phyloP scores from a whole-genome alignment of 2,888 invertebrate genomes.

The Lepidonotus clava region DNA sequence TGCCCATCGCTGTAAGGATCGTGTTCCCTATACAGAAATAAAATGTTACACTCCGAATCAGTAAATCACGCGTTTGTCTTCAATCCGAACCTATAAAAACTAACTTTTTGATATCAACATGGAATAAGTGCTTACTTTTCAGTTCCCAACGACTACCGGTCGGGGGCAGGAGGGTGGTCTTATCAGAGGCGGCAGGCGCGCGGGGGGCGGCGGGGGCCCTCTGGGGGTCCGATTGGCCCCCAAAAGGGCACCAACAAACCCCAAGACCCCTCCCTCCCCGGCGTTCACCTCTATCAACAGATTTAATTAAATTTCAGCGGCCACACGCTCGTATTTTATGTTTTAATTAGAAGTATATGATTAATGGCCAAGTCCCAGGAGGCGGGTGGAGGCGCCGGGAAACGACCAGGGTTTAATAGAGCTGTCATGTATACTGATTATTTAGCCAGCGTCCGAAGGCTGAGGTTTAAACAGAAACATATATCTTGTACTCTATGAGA shows the following conservation, averaged over 20 bases:
- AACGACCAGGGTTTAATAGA: neutral
- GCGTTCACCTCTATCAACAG: neutral
- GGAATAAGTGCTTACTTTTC: neutral
- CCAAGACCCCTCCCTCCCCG: neutral
- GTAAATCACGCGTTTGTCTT: too few relatives aligned
- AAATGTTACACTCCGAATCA: too few relatives aligned
- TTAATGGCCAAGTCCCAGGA: neutral
- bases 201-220: neutral
- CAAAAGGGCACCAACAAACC: neutral
- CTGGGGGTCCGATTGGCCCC: neutral
- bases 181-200: neutral
- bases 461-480: too few relatives aligned
- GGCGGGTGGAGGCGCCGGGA: neutral
- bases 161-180: neutral
- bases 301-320: neutral
- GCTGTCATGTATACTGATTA: neutral
- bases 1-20: too few relatives aligned
- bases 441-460: neutral
- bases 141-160: neutral
- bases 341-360: constrained; percentile 28
- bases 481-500: too few relatives aligned
- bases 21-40: too few relatives aligned
- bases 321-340: neutral
- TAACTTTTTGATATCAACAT: neutral
- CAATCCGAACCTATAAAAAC: neutral